Conservation (phyloP, 2,888 invertebrate species). For the Erebia palarica region DNA sequence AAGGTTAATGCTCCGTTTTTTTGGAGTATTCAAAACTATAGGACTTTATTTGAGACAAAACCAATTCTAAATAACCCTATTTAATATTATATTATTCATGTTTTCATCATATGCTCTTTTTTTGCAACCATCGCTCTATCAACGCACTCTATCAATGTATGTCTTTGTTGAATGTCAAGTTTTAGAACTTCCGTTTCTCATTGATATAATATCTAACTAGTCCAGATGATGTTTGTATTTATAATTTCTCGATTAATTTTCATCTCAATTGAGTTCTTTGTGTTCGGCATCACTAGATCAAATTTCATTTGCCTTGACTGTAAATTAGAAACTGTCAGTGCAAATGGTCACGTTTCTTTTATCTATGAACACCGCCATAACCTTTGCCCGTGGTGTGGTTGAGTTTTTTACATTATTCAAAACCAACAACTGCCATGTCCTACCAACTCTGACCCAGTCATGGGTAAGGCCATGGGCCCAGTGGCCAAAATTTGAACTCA, state of each 20-base stretch:
- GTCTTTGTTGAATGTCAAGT: no score
- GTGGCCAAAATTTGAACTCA: no score
- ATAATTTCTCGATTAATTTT: conserved; percentile 11
- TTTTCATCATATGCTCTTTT: background rate
- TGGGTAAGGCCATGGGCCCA: no score
- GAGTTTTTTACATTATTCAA: background rate
- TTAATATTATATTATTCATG: background rate
- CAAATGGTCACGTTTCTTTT: conserved; percentile 17
- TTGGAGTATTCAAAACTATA: background rate
- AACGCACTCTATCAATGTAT: background rate
- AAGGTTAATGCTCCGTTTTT: no score
- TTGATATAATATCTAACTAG: conserved; percentile 1
- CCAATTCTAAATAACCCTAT: background rate
- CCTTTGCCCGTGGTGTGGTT: background rate
- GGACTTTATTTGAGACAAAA: background rate
- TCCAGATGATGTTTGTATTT: conserved; percentile 10
- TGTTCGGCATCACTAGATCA: conserved; percentile 20
- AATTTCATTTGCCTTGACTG: conserved; percentile 35
- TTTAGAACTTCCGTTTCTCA: background rate
- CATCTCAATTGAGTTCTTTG: conserved; percentile 29
- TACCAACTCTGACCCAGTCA: no score
- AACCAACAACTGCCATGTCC: background rate
- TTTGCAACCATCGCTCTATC: background rate
- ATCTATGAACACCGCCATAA: conserved; percentile 1
- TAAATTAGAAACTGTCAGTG: conserved; percentile 34